Base-by-base conservation (phyloP, 2,797 vertebrate genomes). In the Echeneis naucrates region DNA sequence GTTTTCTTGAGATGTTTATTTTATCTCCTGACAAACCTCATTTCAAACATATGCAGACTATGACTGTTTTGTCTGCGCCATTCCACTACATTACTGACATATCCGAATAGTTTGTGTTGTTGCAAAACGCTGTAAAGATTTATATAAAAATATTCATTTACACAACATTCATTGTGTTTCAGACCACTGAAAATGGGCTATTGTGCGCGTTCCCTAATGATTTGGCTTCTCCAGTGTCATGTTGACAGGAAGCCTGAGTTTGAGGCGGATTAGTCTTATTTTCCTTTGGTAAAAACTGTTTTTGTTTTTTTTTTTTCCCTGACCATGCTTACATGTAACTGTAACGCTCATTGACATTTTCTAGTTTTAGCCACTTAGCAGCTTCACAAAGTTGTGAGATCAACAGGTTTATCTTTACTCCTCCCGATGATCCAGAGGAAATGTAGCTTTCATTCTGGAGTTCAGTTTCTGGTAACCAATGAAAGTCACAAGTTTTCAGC, bases 11-110 rank as follows among this genome's bases (percentile, higher is more conserved):
- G 57, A 53, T n/a, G 32, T 30, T 74, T 38, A 1, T 58, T 72
- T 54, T 47, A n/a, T 59, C 27, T 68, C 50, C 27, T 32, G 45
- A 38, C 27, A 75, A 35, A 38, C 27, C 35, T 45, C 30, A 62
- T 78, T 79, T 52, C 32, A 63, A 54, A 75, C 11, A 62, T 17
- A n/a, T n/a, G n/a, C n/a, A n/a, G n/a, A n/a, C n/a, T n/a, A n/a
- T n/a, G n/a, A n/a, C n/a, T n/a, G n/a, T n/a, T n/a, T n/a, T 58
- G 24, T 42, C 40, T 37, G 0, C n/a, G 42, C 27, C 26, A 5
- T 52, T 60, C 33, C 7, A 26, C 19, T 17, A 13, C n/a, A 27
- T 44, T 23, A 6, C 13, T n/a, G 21, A 55, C 19, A 54, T 23
- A 72, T 27, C 5, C 30, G 35, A 53, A 6, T 5, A 30, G 4